Percentiles rank a stretch among this genome's conserved stretches.
phyloP scores from a whole-genome alignment of 1,140 invertebrate genomes.

The Trichogramma pretiosum region DNA sequence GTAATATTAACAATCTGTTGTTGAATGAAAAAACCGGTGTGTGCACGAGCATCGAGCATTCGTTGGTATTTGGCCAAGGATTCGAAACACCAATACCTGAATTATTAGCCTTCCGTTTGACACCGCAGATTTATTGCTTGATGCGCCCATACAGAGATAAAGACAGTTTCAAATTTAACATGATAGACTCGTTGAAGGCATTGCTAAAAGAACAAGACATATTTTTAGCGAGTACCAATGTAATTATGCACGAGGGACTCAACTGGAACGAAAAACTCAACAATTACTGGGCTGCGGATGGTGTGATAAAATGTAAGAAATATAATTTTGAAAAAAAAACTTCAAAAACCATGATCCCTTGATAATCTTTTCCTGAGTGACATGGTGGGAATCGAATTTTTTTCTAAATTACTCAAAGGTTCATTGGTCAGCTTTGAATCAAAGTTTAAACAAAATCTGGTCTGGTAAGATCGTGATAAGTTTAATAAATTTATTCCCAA shows the following conservation, averaged over 20 bases:
- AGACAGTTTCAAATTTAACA: constrained; percentile 54
- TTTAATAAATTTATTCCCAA: no score
- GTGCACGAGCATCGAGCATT: constrained; percentile 70
- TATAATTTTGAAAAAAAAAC: no score
- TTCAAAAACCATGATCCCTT: no score
- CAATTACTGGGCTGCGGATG: constrained; percentile 17
- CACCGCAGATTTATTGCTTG: constrained; percentile 59
- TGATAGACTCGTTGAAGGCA: constrained; percentile 54
- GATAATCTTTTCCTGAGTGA: no score
- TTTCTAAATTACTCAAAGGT: no score
- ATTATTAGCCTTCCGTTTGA: constrained; percentile 67
- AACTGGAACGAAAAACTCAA: constrained; percentile 53
- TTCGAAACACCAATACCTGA: constrained; percentile 56
- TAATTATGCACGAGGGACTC: constrained; percentile 65
- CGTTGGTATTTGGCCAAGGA: constrained; percentile 60
- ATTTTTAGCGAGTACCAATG: constrained; percentile 58
- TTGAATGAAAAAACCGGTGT: constrained; percentile 53
- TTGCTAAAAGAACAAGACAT: constrained; percentile 49
- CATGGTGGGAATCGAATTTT: no score
- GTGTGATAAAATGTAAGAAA: no score
- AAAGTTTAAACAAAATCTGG: no score
- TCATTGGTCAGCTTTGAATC: no score
- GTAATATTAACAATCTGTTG: constrained; percentile 64
- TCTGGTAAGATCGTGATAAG: no score
- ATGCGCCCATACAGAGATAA: constrained; percentile 55